Base-by-base conservation (phyloP, 2,888 invertebrate species). In the Bhutanitis thaidina region DNA sequence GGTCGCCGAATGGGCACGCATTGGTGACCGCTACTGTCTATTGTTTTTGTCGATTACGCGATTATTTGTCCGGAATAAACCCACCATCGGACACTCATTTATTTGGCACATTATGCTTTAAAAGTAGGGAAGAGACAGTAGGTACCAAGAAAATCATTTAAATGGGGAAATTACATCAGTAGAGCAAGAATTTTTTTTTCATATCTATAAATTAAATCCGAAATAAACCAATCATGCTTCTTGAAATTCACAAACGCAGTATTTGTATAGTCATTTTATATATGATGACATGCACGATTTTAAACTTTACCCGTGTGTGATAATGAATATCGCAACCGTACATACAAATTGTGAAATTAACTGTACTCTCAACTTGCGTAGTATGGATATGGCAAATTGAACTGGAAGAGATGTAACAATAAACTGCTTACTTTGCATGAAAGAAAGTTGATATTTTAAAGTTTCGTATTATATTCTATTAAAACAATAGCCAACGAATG, bases 51-150 rank as follows among this genome's bases (percentile, higher is more conserved):
- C 77, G 74, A 80, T 84, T 79, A 80, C 70, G 72, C 66, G 76
- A 83, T 77, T 77, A 84, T 71, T 80, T 83, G 78, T 59, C 84
- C 78, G 84, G 83, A 86, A 85, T 82, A 85, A 85, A 30, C 40
- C 41, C 71, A 61, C 69, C 59, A 54, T 57, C 53, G 65, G 67
- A 64, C 62, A 65, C 66, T 65, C 69, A 64, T 56, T 57, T 55
- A 69, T 71, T 74, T 49, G 68, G 65, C 59, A 58, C 57, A 55
- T 34, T 34, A 34, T 12, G 34, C 53, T 46, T 44, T 45, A 43
- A 37, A 43, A 35, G 15, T 27, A 5, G 35, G 25, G 16, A 16
- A 12, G 13, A n/a, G 30, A 15, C 16, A 20, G 16, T 40, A 12
- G 25, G 27, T 14, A 39, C 25, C 5, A 39, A 12, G n/a, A 13